Percentiles rank a stretch among this genome's conserved stretches.
Evolutionary conservation across 2,797 vertebrate species (phyloP).

Genomic region (Sebastiscus albofasciatus): DNA sequence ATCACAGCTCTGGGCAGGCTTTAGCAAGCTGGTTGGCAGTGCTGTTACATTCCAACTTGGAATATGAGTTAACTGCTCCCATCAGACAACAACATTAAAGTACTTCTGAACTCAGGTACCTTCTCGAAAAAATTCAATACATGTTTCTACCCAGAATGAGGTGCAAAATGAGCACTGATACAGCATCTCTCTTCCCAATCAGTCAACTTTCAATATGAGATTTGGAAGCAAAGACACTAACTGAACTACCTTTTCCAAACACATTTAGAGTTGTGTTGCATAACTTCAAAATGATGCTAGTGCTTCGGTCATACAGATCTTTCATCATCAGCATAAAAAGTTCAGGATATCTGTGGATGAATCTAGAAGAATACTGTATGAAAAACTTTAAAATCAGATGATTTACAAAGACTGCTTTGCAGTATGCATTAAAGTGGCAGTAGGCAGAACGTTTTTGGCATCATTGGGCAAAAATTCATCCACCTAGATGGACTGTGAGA

Average conservation of each 20-base stretch:
- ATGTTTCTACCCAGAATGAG: background rate
- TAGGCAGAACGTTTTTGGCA: too few species aligned
- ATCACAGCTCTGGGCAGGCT: conserved; percentile 6
- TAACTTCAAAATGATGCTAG: background rate
- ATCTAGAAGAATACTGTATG: background rate
- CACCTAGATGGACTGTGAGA: too few species aligned
- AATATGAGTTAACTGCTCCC: background rate
- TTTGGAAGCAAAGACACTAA: background rate
- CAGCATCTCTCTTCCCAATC: background rate
- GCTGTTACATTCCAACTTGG: background rate
- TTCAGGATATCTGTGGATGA: background rate
- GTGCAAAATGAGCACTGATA: background rate
- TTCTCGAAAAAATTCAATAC: background rate
- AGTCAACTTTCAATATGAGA: background rate
- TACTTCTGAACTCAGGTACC: background rate
- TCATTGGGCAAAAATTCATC: too few species aligned
- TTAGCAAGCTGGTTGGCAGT: background rate
- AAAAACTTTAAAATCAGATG: background rate
- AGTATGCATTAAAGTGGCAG: background rate
- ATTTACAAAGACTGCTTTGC: background rate
- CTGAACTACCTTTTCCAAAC: too few species aligned
- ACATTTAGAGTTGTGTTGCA: background rate
- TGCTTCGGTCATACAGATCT: background rate
- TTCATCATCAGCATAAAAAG: background rate
- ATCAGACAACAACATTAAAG: background rate